Evolutionary conservation across 2,888 invertebrate genomes (phyloP).

Genomic region (Corbicula japonica): DNA sequence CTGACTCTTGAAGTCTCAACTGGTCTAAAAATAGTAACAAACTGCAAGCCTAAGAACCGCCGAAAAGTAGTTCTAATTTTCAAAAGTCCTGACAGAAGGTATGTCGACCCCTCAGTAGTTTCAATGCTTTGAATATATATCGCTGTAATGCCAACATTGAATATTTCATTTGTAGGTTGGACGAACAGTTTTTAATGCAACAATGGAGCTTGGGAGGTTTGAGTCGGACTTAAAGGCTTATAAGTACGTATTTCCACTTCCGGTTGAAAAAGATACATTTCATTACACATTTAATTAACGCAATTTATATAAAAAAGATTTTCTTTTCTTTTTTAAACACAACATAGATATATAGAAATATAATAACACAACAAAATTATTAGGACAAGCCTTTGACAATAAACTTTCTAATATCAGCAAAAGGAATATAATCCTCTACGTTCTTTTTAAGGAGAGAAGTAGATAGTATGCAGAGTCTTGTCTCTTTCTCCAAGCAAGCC

Average conservation of each 20-base stretch:
- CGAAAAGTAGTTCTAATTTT: too few relatives aligned
- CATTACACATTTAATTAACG: not conserved
- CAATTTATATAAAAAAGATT: not conserved
- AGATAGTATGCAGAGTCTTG: constrained; percentile 49
- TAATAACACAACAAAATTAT: not conserved
- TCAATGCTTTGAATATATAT: not conserved
- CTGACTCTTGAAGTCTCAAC: too few relatives aligned
- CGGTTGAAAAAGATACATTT: not conserved
- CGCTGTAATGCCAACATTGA: not conserved
- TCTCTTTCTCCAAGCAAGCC: constrained; percentile 37
- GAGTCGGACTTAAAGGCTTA: constrained; percentile 12
- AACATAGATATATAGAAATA: not conserved
- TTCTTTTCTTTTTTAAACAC: not conserved
- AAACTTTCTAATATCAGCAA: not conserved
- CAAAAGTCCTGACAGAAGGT: too few relatives aligned
- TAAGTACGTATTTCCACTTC: constrained; percentile 20
- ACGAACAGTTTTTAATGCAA: not conserved
- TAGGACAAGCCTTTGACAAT: not conserved
- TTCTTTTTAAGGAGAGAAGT: constrained; percentile 29
- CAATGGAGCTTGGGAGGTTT: constrained; percentile 9
- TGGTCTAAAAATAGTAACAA: too few relatives aligned
- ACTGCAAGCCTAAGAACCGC: too few relatives aligned
- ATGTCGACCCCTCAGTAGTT: too few relatives aligned
- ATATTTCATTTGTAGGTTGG: constrained; percentile 30
- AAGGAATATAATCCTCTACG: not conserved